Evolutionary conservation across 2,888 invertebrate species (phyloP).

Genomic region (Boloria selene): DNA sequence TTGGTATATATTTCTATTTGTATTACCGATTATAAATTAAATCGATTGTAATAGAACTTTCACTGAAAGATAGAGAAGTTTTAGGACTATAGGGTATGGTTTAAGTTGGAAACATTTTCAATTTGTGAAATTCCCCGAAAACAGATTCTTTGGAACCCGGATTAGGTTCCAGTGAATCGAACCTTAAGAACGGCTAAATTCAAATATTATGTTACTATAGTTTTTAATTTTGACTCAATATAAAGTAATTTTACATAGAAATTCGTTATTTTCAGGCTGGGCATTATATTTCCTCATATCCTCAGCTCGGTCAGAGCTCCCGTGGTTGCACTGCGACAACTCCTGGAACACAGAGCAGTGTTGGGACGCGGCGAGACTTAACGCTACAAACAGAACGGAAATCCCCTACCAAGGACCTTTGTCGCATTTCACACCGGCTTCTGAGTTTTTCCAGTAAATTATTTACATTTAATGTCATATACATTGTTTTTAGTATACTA

Average conservation of each 20-base stretch:
- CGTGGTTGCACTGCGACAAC: slow-evolving; percentile 92
- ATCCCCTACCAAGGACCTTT: slow-evolving; percentile 76
- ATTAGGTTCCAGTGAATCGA: no score
- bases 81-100: no score
- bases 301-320: slow-evolving; percentile 86
- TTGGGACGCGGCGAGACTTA: slow-evolving; percentile 76
- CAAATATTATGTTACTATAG: no score
- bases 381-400: slow-evolving; percentile 65
- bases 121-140: no score
- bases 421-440: slow-evolving; percentile 86
- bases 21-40: no score
- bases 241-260: neutral
- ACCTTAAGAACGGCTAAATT: no score
- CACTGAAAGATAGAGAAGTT: no score
- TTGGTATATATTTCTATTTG: no score
- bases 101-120: no score
- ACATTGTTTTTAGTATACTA: neutral
- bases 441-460: slow-evolving; percentile 90
- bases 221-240: neutral
- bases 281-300: slow-evolving; percentile 90
- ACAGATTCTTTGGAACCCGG: no score
- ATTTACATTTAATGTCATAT: neutral
- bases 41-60: no score
- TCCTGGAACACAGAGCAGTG: slow-evolving; percentile 90
- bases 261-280: slow-evolving; percentile 79